Evolutionary conservation across 2,888 invertebrate genomes (phyloP), one percentile per base, ranked within the genome.

Genomic region (Pinctada fucata): DNA sequence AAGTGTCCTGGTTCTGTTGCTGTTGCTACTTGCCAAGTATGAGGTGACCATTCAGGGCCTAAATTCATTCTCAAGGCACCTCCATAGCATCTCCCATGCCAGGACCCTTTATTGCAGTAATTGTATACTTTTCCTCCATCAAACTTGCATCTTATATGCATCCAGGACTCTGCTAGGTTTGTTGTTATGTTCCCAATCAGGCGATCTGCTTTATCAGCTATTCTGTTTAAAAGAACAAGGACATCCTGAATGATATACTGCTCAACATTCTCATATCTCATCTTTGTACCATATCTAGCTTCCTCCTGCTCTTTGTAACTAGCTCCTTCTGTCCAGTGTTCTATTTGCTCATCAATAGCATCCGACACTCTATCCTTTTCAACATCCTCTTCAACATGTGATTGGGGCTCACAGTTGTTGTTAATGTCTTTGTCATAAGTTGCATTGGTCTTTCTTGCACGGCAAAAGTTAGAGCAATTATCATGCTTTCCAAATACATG

Each of bases 101-200:
- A 84, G 3, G 84, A 80, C 8, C 81, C 81, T 10, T 80, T 1
- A 16, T 79, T 72, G 65, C 80, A 80, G 0, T 72, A 51, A 58
- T 83, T 82, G 10, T 67, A 72, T 2, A 81, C 66, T 67, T 83
- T 83, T 3, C 81, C 82, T 13, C 80, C 82, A 74, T 83, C 83
- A 80, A 81, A 84, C 65, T 83, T 81, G 0, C 68, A 52, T 6
- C 82, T 48, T 3, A 84, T 79, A 16, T 76, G 69, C 84, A 82
- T 82, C 83, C 80, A 84, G 48, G 63, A 51, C 50, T 84, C 84
- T 8, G 82, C 78, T 45, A 78, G 50, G 50, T 79, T 82, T 2
- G 73, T 79, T 6, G 77, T 79, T 47, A 47, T 73, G 31, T 81
- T 78, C 2, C 51, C 48, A 79, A 31, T 31, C 31, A 31, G 31